Base-by-base conservation (phyloP, 2,113 vertebrate species). In the Anguilla rostrata region DNA sequence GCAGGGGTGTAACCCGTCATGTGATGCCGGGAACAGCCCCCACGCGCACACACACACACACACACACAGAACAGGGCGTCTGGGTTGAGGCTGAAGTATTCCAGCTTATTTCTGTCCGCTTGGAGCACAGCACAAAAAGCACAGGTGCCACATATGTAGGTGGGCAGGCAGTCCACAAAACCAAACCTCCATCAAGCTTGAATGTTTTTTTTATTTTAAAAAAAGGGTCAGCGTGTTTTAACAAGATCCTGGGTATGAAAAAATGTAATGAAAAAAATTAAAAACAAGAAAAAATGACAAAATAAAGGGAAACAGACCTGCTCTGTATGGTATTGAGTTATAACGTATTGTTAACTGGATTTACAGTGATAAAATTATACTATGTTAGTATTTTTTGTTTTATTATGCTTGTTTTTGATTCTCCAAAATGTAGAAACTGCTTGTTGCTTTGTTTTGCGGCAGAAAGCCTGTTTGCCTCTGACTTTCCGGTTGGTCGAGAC, bases 321-420 rank as follows among this genome's bases (percentile, higher is more conserved):
- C 41, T 63, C 14, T 87, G 41, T 85, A 46, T 86, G 83, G 56
- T 86, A 75, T 29, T 79, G 75, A 87, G 80, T 85, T 66, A 20
- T 83, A 75, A 79, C 40, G 60, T 75, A 66, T 84, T 71, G 34
- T 85, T 85, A 90, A 84, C 90, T 87, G 88, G 84, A 89, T 89
- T 87, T 60, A 86, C 78, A 86, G 82, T 83, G 79, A 60, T 83
- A 79, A 86, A 79, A 56, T 87, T 91, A 86, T 89, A 91, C 86
- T 88, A 90, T 86, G 85, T 88, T 89, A 92, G 88, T 90, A 88
- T 84, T 60, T 60, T 60, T 79, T 14, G 83, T 86, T 57, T 71
- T 57, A 60, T 85, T 41, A 57, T 78, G 60, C 49, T 87, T 86
- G 83, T 89, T 89, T 89, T 90, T 84, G 53, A 78, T 86, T 83